Evolutionary conservation across 2,888 invertebrate genomes (phyloP), one percentile per base, ranked within the genome.

Genomic region (Chrysopilus asiliformis): DNA sequence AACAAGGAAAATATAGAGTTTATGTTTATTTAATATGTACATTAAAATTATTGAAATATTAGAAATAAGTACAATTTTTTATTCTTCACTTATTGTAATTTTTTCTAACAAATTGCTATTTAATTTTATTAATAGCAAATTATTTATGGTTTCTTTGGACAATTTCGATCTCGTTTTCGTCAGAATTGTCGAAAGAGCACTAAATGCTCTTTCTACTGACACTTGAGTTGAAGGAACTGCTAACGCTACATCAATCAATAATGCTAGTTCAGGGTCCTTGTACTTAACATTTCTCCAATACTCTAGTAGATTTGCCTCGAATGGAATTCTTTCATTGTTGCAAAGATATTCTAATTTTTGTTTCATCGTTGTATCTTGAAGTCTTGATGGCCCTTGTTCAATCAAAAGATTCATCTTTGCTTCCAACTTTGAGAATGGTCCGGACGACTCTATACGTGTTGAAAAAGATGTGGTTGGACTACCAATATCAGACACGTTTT

Each of bases 151-250:
- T 31, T 30, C 28, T 12, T 29, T 26, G 12, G 35, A 34, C 32
- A 43, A 28, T 31, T 18, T 30, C 25, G 34, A 17, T 12, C 39
- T 15, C 15, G 25, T 22, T 18, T 41, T 36, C 13, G 36, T 37
- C n/a, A n/a, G n/a, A 15, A 43, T 40, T 20, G 31, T 38, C 2
- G 43, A 42, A 34, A 43, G 37, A 24, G 40, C 41, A 31, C 39
- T 36, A 24, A 43, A 43, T 13, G 39, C 40, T 20, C 42, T 35
- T 29, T 41, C 39, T n/a, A 42, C 39, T 22, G 43, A 39, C 12
- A 40, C 32, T 32, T 43, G 40, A 8, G 34, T 42, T 14, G 38
- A 24, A 15, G 45, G 45, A 16, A 43, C 42, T 26, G 45, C 32
- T 25, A 43, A 15, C 30, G 32, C 36, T 9, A 43, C 32, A 34